phyloP scores from a whole-genome alignment of 2,797 vertebrate genomes.

The Alosa sapidissima region DNA sequence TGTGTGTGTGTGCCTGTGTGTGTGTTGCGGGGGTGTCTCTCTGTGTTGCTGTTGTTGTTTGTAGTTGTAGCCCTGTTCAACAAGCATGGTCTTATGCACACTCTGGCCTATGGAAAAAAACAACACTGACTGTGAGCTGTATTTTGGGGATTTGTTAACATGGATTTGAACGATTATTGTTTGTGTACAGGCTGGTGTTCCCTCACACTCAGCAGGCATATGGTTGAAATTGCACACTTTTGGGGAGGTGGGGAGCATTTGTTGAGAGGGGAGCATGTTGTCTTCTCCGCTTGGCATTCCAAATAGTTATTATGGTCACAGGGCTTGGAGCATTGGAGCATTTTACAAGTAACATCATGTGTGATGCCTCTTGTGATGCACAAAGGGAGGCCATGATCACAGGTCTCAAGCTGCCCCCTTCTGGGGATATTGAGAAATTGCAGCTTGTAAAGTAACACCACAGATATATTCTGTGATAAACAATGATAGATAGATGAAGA shows the following conservation, averaged over 20 bases:
- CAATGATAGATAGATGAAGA: no score
- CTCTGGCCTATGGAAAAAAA: constrained; percentile 53
- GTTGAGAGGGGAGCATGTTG: neutral
- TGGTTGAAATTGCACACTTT: neutral
- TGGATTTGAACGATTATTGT: constrained; percentile 4
- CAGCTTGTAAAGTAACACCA: neutral
- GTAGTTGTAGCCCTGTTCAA: neutral
- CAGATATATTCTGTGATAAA: neutral
- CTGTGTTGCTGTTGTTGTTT: neutral
- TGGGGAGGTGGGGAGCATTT: neutral
- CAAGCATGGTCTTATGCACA: neutral
- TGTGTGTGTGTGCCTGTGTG: neutral
- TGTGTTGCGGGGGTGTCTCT: neutral
- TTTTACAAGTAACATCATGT: constrained; percentile 12
- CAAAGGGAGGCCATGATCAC: neutral
- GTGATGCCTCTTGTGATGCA: neutral
- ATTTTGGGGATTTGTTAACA: constrained; percentile 56
- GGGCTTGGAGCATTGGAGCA: constrained; percentile 14
- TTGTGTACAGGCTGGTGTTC: constrained; percentile 3
- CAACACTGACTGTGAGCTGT: constrained; percentile 63
- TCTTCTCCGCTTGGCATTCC: neutral
- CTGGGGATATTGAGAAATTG: constrained; percentile 56
- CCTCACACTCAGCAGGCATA: neutral
- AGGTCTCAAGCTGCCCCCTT: constrained; percentile 75
- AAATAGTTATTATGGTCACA: constrained; percentile 12